A percentile compares a stretch with the other conserved stretches of the same genome.
phyloP scores from a whole-genome alignment of 2,113 vertebrate genomes.

The Solea solea region DNA sequence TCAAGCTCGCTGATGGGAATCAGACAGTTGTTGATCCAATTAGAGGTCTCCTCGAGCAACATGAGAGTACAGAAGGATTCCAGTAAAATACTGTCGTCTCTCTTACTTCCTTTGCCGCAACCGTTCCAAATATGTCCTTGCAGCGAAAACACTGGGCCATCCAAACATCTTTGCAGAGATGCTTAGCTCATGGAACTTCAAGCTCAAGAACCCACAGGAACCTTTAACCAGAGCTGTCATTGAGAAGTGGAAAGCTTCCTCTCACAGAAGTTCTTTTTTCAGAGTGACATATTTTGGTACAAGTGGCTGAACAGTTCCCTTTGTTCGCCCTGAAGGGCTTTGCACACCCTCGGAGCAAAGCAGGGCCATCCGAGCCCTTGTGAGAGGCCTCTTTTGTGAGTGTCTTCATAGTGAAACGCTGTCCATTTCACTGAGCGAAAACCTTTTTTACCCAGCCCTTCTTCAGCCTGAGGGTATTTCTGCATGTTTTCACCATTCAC shows the following conservation, averaged over 20 bases:
- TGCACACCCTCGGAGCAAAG: slow-evolving; percentile 32
- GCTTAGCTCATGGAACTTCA: slow-evolving; percentile 21
- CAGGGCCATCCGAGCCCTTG: slow-evolving; percentile 32
- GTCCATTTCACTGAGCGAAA: slow-evolving; percentile 38
- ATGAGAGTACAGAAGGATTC: slow-evolving; percentile 57
- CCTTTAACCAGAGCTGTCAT: slow-evolving; percentile 36
- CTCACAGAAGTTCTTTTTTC: slow-evolving; percentile 33
- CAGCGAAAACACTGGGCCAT: slow-evolving; percentile 12
- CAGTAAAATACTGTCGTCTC: slow-evolving; percentile 53
- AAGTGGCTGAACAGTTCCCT: slow-evolving; percentile 55
- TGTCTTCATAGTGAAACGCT: slow-evolving; percentile 50
- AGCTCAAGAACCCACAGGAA: slow-evolving; percentile 13
- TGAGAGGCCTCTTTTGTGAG: slow-evolving; percentile 67
- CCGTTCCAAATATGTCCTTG: slow-evolving; percentile 47
- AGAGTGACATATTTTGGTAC: slow-evolving; percentile 49
- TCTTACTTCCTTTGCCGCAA: slow-evolving; percentile 21
- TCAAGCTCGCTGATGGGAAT: slow-evolving; percentile 75
- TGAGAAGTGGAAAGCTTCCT: slow-evolving; percentile 39
- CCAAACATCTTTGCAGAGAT: slow-evolving; percentile 31
- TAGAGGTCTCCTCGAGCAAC: slow-evolving; percentile 65
- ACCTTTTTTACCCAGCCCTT: slow-evolving; percentile 20
- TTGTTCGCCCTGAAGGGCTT: slow-evolving; percentile 44
- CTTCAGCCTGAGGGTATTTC: slow-evolving; percentile 44
- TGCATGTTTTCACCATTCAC: slow-evolving; percentile 57
- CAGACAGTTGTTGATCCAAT: slow-evolving; percentile 80